These are phyloP conservation scores for Halichondria panicea DNA, from an alignment of 37 sponge, comb jelly and placozoan genomes.

Conservation along the genomic window DNA sequence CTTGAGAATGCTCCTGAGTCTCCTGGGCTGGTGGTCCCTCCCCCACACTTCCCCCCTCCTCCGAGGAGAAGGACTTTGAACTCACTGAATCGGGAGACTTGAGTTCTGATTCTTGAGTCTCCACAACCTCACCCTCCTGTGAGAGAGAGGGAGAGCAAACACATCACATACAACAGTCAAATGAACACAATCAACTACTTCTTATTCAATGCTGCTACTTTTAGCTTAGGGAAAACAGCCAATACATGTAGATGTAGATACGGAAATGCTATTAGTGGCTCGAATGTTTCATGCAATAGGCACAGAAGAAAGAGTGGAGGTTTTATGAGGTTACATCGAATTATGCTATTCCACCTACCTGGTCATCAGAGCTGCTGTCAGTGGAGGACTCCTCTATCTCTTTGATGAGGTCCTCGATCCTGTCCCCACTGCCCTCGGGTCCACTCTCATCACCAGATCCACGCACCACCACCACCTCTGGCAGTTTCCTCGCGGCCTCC, in stretches of 20 bases:
- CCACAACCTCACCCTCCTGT: neutral
- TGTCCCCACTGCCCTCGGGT: neutral
- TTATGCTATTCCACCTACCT: slow-evolving; percentile 4
- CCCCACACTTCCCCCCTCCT: slow-evolving; percentile 1
- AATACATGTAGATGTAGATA: too few relatives aligned
- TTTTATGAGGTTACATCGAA: too few relatives aligned
- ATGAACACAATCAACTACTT: too few relatives aligned
- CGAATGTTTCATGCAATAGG: too few relatives aligned
- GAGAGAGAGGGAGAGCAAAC: too few relatives aligned
- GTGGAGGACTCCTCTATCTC: slow-evolving; percentile 24
- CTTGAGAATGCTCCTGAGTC: neutral
- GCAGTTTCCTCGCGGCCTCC: neutral
- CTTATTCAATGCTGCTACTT: too few relatives aligned
- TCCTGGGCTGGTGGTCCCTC: slow-evolving; percentile 6
- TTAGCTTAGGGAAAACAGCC: too few relatives aligned
- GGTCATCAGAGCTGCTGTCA: neutral
- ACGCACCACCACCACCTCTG: neutral
- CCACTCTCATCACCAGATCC: neutral
- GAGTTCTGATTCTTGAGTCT: neutral
- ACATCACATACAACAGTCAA: too few relatives aligned
- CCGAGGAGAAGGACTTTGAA: too few relatives aligned
- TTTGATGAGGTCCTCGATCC: slow-evolving; percentile 32
- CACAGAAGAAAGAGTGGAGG: too few relatives aligned
- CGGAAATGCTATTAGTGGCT: too few relatives aligned
- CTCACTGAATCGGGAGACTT: too few relatives aligned